phyloP scores from a whole-genome alignment of 2,888 invertebrate species.

The Chloroclystis v-ata region DNA sequence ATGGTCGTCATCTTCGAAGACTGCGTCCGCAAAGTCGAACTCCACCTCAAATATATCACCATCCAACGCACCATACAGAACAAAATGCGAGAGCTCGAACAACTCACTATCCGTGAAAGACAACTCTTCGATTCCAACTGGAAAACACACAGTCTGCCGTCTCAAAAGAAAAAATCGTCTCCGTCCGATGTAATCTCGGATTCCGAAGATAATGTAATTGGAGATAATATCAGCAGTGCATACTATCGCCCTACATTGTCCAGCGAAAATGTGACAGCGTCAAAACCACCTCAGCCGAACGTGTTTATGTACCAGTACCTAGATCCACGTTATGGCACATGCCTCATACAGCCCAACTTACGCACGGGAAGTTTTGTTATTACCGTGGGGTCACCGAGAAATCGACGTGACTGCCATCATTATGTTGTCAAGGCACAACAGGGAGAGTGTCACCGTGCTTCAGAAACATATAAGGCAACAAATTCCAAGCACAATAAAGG shows the following conservation, averaged over 20 bases:
- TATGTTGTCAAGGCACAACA: constrained; percentile 78
- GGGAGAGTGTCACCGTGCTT: constrained; percentile 55
- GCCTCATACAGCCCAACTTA: constrained; percentile 82
- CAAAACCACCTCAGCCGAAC: constrained; percentile 64
- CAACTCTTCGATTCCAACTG: constrained; percentile 91
- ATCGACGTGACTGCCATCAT: constrained; percentile 82
- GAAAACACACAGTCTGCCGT: constrained; percentile 93
- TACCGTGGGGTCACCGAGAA: constrained; percentile 82
- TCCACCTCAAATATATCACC: constrained; percentile 95
- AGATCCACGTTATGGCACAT: constrained; percentile 83
- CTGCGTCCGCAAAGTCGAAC: constrained; percentile 94
- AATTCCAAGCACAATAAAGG: constrained; percentile 57
- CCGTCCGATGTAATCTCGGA: constrained; percentile 66
- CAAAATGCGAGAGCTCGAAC: constrained; percentile 90
- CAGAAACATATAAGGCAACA: constrained; percentile 51
- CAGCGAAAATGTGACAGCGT: constrained; percentile 84
- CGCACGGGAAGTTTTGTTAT: constrained; percentile 84
- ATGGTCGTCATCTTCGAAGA: constrained; percentile 98
- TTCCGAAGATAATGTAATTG: constrained; percentile 61
- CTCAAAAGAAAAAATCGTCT: constrained; percentile 86
- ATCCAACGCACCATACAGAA: constrained; percentile 89
- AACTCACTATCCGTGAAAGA: constrained; percentile 87
- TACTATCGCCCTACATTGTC: constrained; percentile 89
- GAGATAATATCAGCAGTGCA: constrained; percentile 73
- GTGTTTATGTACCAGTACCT: constrained; percentile 83